phyloP scores from a whole-genome alignment of 1,140 invertebrate genomes.

The Scaptomyza pallida region DNA sequence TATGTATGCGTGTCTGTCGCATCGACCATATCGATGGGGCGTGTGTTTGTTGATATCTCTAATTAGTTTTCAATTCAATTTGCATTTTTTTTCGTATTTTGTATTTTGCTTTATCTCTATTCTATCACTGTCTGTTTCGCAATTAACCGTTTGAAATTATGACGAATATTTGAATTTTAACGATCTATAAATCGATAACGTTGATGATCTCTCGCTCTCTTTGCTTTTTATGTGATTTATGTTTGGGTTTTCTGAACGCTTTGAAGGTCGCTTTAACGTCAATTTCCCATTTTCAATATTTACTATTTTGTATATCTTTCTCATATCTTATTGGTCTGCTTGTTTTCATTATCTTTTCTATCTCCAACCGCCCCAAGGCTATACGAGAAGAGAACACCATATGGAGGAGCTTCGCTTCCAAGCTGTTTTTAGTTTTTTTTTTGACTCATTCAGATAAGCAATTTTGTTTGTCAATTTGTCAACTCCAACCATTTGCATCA shows the following conservation, averaged over 20 bases:
- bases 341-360: neutral
- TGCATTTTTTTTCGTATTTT: constrained; percentile 52
- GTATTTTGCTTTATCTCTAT: constrained; percentile 5
- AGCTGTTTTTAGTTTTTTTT: constrained; percentile 5
- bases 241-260: neutral
- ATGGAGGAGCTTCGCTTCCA: constrained; percentile 18
- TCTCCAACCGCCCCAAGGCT: neutral
- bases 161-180: constrained; percentile 51
- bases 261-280: constrained; percentile 23
- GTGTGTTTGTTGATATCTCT: constrained; percentile 65
- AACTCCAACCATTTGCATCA: constrained; percentile 59
- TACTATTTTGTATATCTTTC: constrained; percentile 6
- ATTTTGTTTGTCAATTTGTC: constrained; percentile 74
- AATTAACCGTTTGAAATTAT: constrained; percentile 67
- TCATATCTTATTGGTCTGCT: neutral
- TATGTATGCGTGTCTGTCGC: constrained; percentile 74
- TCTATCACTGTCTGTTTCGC: constrained; percentile 13
- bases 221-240: constrained; percentile 49
- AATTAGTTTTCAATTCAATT: constrained; percentile 81
- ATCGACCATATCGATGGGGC: constrained; percentile 52
- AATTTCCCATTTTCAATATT: constrained; percentile 6
- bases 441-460: constrained; percentile 78
- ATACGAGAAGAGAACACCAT: neutral
- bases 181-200: constrained; percentile 46
- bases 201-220: constrained; percentile 20